Percentiles rank a stretch among this genome's conserved stretches.
Conservation (phyloP, 2,113 vertebrate species). For the Tachysurus fulvidraco region DNA sequence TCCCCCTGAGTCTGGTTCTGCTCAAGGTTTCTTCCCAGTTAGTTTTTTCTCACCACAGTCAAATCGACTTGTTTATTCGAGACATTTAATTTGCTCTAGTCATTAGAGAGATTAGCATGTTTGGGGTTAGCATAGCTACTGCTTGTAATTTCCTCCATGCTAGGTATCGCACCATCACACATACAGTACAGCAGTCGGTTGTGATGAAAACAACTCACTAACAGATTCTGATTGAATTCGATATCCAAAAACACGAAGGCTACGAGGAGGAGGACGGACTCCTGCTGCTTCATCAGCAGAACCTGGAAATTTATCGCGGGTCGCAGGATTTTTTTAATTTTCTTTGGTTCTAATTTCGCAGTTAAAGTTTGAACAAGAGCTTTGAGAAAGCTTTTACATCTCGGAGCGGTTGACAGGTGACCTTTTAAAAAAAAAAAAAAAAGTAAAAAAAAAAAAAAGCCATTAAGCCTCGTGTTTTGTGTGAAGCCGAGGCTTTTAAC, state of each 20-base stretch:
- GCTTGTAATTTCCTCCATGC: not conserved
- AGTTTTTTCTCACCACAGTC: too few species aligned
- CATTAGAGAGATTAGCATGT: not conserved
- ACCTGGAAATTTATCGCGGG: not conserved
- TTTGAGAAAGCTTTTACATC: constrained; percentile 1
- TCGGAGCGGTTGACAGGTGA: constrained; percentile 10
- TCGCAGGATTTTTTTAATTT: not conserved
- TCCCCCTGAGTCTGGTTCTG: too few species aligned
- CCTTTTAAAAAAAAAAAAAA: not conserved
- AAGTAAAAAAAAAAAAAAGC: not conserved
- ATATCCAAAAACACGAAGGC: not conserved
- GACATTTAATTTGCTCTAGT: not conserved
- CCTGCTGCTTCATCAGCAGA: not conserved
- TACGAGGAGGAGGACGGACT: not conserved
- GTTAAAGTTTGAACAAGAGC: not conserved
- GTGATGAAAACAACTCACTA: not conserved
- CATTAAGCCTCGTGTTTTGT: not conserved
- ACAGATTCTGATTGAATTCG: not conserved
- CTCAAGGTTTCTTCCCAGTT: too few species aligned
- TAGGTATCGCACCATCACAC: not conserved
- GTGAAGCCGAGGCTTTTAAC: not conserved
- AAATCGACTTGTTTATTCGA: too few species aligned
- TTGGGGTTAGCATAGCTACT: not conserved
- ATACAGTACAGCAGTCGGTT: not conserved
- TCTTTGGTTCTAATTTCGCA: not conserved